Conservation (phyloP, 2,113 vertebrate genomes). For the Melanerpes aurifrons region DNA sequence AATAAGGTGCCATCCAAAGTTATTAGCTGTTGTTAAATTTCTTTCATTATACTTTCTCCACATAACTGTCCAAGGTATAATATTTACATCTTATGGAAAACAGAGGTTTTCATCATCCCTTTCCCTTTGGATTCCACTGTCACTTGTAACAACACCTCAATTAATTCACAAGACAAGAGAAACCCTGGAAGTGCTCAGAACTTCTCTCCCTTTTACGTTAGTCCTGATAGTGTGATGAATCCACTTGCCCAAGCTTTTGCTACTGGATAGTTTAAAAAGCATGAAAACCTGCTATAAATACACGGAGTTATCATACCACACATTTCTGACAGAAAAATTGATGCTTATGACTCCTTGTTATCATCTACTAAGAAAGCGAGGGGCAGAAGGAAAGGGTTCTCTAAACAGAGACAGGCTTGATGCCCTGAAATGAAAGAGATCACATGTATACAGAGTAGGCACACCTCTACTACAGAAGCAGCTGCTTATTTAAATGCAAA, state of each 20-base stretch:
- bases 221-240: neutral
- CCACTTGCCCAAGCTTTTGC: neutral
- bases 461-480: neutral
- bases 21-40: neutral
- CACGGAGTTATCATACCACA: neutral
- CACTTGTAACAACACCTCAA: neutral
- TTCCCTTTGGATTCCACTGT: neutral
- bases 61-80: neutral
- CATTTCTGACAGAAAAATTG: neutral
- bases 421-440: neutral
- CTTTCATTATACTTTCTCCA: neutral
- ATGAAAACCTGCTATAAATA: neutral
- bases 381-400: neutral
- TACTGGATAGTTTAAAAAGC: neutral
- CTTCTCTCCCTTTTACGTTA: neutral
- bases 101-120: neutral
- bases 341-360: neutral
- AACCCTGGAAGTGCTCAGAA: neutral
- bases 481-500: neutral
- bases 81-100: neutral
- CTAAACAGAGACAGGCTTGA: neutral
- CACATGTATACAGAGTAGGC: rapidly evolving
- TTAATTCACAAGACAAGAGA: neutral
- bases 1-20: neutral
- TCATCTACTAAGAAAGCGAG: neutral